Evolutionary conservation across 2,888 invertebrate genomes (phyloP), one percentile per base, ranked within the genome.

Genomic region (Steinernema scapterisci): DNA sequence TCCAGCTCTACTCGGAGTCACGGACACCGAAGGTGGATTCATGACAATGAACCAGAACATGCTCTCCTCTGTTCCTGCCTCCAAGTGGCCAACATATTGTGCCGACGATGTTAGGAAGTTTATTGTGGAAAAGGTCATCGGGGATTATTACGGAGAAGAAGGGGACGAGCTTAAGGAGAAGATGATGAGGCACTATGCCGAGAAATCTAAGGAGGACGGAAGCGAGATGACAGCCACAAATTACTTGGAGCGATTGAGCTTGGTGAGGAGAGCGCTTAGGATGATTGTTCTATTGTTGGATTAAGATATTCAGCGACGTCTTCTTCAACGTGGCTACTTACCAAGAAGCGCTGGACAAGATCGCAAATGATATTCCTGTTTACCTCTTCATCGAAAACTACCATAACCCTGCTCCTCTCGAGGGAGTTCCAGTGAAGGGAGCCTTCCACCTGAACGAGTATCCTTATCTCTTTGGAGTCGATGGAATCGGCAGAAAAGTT

Each of bases 1-100:
- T 71, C 84, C 84, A 38, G 77, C 78, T 0, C 21, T 84, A 45
- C 79, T 81, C 9, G 84, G 84, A 27, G 52, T 81, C 75, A 79
- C 79, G 43, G 77, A 79, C 44, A 80, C 81, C 56, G 84, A 84
- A 70, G 79, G 73, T 23, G 52, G 74, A 11, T 80, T 78, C 70
- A 19, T 78, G n/a, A 76, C 31, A 11, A 1, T 43, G 1, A 31
- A 16, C 44, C 38, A 13, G 16, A 6, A 5, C 21, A 3, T 11
- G 56, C 21, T 16, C 19, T 48, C n/a, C 13, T 48, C 48, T 23
- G 21, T 54, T 19, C 54, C 54, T 19, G 2, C 5, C 21, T 19
- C 21, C 7, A 13, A 54, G 25, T 23, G 21, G 54, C 19, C 5
- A 5, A 19, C 54, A 6, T 54, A 54, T 13, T 19, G 5, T 6